phyloP scores from a whole-genome alignment of 2,113 vertebrate species.

The Ardeotis arabs region DNA sequence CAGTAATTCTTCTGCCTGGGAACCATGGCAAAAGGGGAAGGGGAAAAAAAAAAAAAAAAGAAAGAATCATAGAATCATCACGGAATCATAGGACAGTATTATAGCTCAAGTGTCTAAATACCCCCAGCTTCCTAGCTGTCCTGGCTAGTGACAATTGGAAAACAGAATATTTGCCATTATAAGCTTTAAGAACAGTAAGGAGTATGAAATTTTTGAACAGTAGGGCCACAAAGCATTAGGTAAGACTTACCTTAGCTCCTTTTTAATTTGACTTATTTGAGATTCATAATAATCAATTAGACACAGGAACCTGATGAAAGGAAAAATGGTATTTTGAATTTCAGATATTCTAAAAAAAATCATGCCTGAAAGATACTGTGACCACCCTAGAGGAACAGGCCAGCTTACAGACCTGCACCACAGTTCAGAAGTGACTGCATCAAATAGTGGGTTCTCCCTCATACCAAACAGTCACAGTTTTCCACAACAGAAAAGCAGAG shows the following conservation, averaged over 20 bases:
- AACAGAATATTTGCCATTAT: background rate
- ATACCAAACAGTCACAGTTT: background rate
- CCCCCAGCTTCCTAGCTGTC: background rate
- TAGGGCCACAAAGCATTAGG: background rate
- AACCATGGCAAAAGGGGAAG: background rate
- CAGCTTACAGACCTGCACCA: background rate
- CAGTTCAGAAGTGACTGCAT: background rate
- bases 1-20: background rate
- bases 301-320: conserved; percentile 80
- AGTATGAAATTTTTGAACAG: background rate
- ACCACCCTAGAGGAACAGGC: background rate
- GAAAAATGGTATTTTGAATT: conserved; percentile 6
- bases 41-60: too few relatives aligned
- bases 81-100: background rate
- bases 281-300: conserved; percentile 88
- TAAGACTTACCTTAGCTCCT: conserved; percentile 77
- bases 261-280: conserved; percentile 76
- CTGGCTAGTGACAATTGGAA: background rate
- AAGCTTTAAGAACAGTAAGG: background rate
- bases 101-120: background rate
- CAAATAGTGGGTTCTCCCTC: background rate
- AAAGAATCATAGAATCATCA: background rate
- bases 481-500: background rate
- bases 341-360: background rate
- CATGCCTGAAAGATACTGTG: background rate